Conservation (phyloP, 2,797 vertebrate species). For the Bufotes viridis region DNA sequence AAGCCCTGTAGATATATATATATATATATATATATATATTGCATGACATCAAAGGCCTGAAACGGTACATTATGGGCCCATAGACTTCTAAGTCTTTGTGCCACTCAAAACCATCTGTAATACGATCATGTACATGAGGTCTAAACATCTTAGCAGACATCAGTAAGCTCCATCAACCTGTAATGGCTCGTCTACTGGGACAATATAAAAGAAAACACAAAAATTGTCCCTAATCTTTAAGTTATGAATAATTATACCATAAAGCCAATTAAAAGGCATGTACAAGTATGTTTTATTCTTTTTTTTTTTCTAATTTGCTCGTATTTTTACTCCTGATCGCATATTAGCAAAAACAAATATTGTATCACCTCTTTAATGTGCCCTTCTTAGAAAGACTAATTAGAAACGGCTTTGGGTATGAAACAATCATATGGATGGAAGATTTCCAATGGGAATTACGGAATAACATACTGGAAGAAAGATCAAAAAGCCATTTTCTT, state of each 20-base stretch:
- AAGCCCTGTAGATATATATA: too few relatives aligned
- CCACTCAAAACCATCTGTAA: background rate
- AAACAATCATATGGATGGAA: slow-evolving; percentile 52
- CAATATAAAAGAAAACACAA: background rate
- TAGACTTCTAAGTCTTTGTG: background rate
- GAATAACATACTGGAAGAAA: slow-evolving; percentile 26
- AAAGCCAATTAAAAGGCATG: slow-evolving; percentile 48
- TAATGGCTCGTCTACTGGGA: background rate
- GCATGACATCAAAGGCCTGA: too few relatives aligned
- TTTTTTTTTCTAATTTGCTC: slow-evolving; percentile 30
- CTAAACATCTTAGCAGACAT: background rate
- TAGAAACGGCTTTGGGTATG: slow-evolving; percentile 46
- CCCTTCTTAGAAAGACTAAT: slow-evolving; percentile 51
- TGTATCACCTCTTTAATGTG: slow-evolving; percentile 52
- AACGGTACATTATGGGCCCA: background rate
- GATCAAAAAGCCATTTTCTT: slow-evolving; percentile 39
- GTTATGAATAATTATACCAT: slow-evolving; percentile 12
- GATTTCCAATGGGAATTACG: slow-evolving; percentile 32
- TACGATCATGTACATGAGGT: background rate
- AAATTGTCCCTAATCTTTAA: slow-evolving; percentile 17
- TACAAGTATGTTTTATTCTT: background rate
- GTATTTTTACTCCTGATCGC: background rate
- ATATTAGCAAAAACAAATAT: slow-evolving; percentile 55
- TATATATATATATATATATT: too few relatives aligned
- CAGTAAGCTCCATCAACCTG: slow-evolving; percentile 1